Evolutionary conservation across 2,888 invertebrate genomes (phyloP).

Genomic region (Andrena bicolor): DNA sequence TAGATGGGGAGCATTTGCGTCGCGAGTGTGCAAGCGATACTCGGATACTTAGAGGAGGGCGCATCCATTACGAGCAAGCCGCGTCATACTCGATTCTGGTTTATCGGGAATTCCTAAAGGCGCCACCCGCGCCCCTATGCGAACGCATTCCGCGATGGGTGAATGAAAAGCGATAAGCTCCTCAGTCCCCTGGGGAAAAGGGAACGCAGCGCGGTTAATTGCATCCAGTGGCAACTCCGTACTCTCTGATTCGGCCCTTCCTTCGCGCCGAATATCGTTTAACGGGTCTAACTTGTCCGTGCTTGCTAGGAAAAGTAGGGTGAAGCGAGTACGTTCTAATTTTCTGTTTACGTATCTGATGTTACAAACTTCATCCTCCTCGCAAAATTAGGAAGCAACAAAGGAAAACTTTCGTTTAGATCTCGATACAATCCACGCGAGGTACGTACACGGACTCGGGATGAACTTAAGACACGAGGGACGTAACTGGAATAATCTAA

Average conservation of each 20-base stretch:
- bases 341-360: too few species aligned
- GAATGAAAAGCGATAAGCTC: constrained; percentile 49
- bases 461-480: constrained; percentile 23
- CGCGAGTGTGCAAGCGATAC: constrained; percentile 33
- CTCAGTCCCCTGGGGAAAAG: not conserved
- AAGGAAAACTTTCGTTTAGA: constrained; percentile 3
- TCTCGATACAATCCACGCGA: too few species aligned
- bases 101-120: constrained; percentile 71
- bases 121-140: constrained; percentile 34
- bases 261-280: not conserved
- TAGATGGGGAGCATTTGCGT: constrained; percentile 25
- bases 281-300: not conserved
- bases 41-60: constrained; percentile 52
- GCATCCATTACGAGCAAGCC: constrained; percentile 63
- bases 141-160: constrained; percentile 44
- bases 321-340: not conserved
- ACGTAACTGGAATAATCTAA: constrained; percentile 14
- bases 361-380: not conserved
- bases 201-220: constrained; percentile 16
- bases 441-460: not conserved
- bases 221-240: not conserved
- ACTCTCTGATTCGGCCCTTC: not conserved
- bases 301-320: not conserved
- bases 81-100: constrained; percentile 65
- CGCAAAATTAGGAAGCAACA: not conserved